Evolutionary conservation across 2,113 vertebrate species (phyloP).

Genomic region (Mirza zaza): DNA sequence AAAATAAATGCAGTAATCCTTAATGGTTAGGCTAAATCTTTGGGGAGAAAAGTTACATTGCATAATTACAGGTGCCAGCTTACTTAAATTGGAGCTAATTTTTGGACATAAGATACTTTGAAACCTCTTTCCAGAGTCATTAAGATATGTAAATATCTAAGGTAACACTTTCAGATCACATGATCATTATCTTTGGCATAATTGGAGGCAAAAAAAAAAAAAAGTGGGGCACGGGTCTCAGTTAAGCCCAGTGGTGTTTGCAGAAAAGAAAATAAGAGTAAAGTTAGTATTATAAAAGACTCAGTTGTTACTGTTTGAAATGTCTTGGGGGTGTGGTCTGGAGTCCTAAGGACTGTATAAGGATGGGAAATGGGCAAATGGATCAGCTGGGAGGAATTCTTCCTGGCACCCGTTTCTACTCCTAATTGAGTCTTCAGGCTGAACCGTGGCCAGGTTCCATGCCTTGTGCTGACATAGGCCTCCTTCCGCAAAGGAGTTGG

Average conservation of each 20-base stretch:
- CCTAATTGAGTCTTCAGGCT: rapidly evolving
- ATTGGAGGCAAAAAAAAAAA: neutral
- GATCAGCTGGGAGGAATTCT: neutral
- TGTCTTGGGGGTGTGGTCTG: neutral
- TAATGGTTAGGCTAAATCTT: neutral
- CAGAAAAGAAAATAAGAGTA: neutral
- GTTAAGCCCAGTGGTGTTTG: neutral
- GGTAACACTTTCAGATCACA: neutral
- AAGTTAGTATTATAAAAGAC: neutral
- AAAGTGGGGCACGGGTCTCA: neutral
- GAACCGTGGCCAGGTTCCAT: too few relatives aligned
- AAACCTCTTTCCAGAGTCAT: neutral
- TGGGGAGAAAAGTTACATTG: neutral
- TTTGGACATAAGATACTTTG: neutral
- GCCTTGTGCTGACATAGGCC: neutral
- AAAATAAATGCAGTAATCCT: neutral
- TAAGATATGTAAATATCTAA: neutral
- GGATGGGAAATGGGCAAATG: too few relatives aligned
- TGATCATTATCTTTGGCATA: neutral
- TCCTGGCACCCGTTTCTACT: neutral
- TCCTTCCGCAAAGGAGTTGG: too few relatives aligned
- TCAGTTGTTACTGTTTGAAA: neutral
- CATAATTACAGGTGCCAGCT: neutral
- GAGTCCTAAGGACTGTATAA: neutral
- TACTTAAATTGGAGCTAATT: neutral